Percentiles rank a stretch among this genome's conserved stretches.
Conservation (phyloP, 2,797 vertebrate genomes). For the Anableps anableps region DNA sequence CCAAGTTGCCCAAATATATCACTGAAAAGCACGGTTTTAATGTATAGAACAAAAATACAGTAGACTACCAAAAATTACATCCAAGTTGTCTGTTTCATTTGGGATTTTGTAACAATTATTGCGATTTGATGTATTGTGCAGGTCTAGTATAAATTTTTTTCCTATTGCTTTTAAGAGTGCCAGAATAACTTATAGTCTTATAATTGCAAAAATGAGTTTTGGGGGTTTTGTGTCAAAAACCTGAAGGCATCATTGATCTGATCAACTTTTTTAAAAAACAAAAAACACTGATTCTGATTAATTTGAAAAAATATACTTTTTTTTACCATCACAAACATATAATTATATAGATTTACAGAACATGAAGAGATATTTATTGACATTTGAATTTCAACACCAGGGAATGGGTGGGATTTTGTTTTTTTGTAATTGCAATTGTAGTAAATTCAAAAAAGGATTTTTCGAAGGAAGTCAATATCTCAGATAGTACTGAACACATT, state of each 20-base stretch:
- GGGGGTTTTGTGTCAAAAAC: too few relatives aligned
- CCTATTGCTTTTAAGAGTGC: too few relatives aligned
- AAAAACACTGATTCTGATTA: background rate
- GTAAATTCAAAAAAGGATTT: background rate
- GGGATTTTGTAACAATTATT: background rate
- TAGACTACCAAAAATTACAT: background rate
- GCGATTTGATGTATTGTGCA: background rate
- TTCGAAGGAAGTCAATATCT: background rate
- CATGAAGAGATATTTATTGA: background rate
- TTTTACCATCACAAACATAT: background rate
- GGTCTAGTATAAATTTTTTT: background rate
- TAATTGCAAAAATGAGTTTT: background rate
- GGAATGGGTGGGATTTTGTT: background rate
- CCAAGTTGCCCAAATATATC: too few relatives aligned
- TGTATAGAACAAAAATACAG: background rate
- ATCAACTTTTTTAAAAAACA: background rate
- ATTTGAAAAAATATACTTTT: background rate
- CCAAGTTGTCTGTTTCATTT: background rate
- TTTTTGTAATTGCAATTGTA: background rate
- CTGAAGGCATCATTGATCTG: too few relatives aligned
- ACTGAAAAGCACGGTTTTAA: too few relatives aligned
- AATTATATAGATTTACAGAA: background rate
- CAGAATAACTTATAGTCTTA: too few relatives aligned
- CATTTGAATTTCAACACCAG: background rate
- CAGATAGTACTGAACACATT: background rate